Evolutionary conservation across 2,888 invertebrate species (phyloP).

Genomic region (Drosophila acutilabella): DNA sequence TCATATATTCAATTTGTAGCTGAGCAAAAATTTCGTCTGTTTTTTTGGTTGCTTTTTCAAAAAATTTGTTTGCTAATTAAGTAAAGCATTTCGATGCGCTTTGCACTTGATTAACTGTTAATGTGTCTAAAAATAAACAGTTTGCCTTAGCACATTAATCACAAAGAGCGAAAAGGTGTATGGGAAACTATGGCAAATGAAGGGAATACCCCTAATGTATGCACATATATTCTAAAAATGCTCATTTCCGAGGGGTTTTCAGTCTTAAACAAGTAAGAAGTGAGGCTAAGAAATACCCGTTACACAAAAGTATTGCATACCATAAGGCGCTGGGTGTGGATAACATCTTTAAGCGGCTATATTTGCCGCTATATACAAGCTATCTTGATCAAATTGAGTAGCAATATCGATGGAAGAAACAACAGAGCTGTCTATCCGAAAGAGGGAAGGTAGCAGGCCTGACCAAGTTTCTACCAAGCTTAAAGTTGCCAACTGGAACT

Average conservation of each 20-base stretch:
- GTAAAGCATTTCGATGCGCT: conserved; percentile 62
- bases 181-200: conserved; percentile 19
- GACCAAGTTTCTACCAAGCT: too few species aligned
- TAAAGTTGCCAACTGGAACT: too few species aligned
- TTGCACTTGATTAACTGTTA: conserved; percentile 68
- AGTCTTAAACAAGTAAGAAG: conserved; percentile 3
- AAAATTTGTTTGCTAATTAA: conserved; percentile 56
- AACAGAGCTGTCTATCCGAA: too few species aligned
- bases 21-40: neutral
- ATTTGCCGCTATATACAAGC: too few species aligned
- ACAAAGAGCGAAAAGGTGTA: conserved; percentile 9
- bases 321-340: too few species aligned
- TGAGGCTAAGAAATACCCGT: neutral
- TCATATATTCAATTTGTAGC: conserved; percentile 2
- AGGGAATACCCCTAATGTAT: conserved; percentile 51
- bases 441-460: too few species aligned
- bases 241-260: conserved; percentile 33
- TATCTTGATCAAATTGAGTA: too few species aligned
- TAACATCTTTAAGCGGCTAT: too few species aligned
- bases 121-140: conserved; percentile 65
- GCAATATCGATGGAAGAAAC: too few species aligned
- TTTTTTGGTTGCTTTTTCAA: neutral
- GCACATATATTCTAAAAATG: conserved; percentile 38
- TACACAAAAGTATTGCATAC: neutral
- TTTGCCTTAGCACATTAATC: conserved; percentile 52